Conservation (phyloP, 2,113 vertebrate genomes). For the Silurus meridionalis region DNA sequence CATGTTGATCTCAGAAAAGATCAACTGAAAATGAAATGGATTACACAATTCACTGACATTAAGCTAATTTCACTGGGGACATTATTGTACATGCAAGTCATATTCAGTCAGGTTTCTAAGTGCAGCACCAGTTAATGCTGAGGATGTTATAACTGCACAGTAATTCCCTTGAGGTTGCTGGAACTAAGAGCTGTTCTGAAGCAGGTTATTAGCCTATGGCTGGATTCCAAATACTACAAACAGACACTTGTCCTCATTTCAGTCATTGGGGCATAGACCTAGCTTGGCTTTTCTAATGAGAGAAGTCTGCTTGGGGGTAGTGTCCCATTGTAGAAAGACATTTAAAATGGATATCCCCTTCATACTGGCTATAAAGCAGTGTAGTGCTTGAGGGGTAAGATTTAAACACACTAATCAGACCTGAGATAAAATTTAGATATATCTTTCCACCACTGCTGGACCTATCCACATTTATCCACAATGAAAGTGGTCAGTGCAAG, state of each 20-base stretch:
- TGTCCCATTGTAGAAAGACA: not conserved
- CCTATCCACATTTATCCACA: too few species aligned
- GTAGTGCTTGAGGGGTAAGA: not conserved
- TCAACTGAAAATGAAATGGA: not conserved
- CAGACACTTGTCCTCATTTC: not conserved
- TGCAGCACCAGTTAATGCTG: not conserved
- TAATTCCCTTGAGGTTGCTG: not conserved
- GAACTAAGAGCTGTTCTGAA: not conserved
- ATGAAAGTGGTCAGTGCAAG: too few species aligned
- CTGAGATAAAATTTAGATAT: too few species aligned
- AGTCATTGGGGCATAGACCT: not conserved
- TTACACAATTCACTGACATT: not conserved
- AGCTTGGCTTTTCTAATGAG: not conserved
- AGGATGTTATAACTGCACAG: not conserved
- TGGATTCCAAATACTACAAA: conserved; percentile 4
- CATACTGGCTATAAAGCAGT: not conserved
- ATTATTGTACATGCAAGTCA: not conserved
- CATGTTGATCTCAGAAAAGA: not conserved
- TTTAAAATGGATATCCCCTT: not conserved
- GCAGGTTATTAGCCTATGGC: not conserved
- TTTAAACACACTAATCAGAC: not conserved
- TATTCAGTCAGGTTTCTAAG: not conserved
- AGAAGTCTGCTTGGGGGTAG: not conserved
- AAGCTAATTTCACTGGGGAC: not conserved
- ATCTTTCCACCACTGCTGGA: too few species aligned